Conservation (phyloP, 2,797 vertebrate species). For the Clarias pachynema region DNA sequence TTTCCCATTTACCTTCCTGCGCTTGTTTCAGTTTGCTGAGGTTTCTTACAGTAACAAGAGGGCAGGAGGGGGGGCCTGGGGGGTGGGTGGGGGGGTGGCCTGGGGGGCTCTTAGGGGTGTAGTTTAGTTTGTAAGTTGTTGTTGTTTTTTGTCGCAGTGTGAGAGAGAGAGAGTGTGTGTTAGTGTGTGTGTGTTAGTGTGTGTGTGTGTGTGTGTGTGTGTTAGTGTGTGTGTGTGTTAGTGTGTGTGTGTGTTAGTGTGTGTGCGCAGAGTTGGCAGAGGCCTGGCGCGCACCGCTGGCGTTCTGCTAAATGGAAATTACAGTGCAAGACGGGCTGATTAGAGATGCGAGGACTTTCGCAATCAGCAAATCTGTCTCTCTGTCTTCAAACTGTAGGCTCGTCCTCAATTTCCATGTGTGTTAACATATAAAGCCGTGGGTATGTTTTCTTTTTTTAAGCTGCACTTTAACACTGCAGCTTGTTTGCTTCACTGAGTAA, state of each 20-base stretch:
- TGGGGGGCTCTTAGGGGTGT: too few species aligned
- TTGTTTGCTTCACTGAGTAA: neutral
- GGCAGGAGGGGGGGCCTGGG: too few species aligned
- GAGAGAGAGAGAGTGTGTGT: neutral
- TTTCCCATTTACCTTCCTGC: neutral
- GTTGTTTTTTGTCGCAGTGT: slow-evolving; percentile 3
- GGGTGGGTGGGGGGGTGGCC: too few species aligned
- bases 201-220: neutral
- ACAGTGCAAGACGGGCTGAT: neutral
- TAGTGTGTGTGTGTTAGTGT: neutral
- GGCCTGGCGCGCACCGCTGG: neutral
- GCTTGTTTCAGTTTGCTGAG: neutral
- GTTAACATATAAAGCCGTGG: neutral
- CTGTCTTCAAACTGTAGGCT: neutral
- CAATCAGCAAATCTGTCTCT: neutral
- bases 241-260: too few species aligned
- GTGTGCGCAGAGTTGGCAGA: neutral
- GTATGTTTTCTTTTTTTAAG: neutral
- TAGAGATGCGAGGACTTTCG: neutral
- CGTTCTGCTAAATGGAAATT: slow-evolving; percentile 8
- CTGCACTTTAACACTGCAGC: too few species aligned
- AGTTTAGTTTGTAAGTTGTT: neutral
- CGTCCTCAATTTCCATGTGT: neutral
- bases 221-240: too few species aligned
- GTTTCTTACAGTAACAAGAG: neutral